These are phyloP conservation scores for Trichoplusia ni DNA, from an alignment of 1,140 invertebrate species.

Conservation along the genomic window DNA sequence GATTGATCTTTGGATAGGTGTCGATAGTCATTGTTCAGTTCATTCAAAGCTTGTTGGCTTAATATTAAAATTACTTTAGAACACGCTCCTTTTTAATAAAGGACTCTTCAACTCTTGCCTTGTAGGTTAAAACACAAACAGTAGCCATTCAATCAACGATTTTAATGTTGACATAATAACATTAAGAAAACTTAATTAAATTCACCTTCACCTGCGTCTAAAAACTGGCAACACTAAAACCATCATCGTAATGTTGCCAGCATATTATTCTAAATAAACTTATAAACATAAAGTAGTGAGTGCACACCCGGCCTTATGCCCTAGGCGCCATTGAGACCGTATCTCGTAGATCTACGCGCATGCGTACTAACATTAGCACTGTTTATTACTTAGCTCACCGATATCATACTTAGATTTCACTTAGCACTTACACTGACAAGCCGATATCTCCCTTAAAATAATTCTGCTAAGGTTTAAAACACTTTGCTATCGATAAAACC, in stretches of 20 bases:
- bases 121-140: too few species aligned
- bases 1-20: too few species aligned
- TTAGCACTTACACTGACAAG: slow-evolving; percentile 34
- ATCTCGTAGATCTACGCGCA: slow-evolving; percentile 59
- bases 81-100: too few species aligned
- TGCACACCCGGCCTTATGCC: slow-evolving; percentile 25
- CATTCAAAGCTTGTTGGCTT: too few species aligned
- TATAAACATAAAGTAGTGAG: slow-evolving; percentile 21
- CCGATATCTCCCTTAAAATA: background rate
- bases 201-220: slow-evolving; percentile 9
- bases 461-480: background rate
- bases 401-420: slow-evolving; percentile 69
- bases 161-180: too few species aligned
- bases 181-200: too few species aligned
- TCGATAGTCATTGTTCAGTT: too few species aligned
- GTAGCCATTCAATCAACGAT: too few species aligned
- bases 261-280: too few species aligned
- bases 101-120: too few species aligned
- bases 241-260: slow-evolving; percentile 13
- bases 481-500: background rate
- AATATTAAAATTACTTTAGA: too few species aligned
- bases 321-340: slow-evolving; percentile 49
- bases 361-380: slow-evolving; percentile 50
- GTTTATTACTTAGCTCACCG: slow-evolving; percentile 62
- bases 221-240: slow-evolving; percentile 7